These are phyloP conservation scores for Sylvilagus bachmani DNA, from an alignment of 2,113 vertebrate species.

Conservation along the genomic window DNA sequence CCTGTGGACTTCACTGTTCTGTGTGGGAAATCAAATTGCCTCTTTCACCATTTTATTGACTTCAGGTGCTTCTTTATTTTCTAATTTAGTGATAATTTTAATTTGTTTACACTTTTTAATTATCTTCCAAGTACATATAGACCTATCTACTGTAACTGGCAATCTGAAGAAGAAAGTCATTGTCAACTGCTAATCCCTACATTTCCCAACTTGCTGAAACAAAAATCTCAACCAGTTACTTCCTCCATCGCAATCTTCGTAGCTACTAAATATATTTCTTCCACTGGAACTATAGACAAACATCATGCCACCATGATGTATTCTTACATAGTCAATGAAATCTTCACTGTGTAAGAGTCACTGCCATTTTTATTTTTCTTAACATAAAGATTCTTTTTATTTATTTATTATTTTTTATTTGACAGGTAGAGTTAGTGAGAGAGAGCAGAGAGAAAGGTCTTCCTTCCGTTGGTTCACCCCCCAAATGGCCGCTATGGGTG, in stretches of 20 bases:
- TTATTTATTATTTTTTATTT: no score
- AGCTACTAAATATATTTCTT: conserved; percentile 93
- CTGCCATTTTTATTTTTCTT: conserved; percentile 90
- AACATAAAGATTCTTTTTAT: background rate
- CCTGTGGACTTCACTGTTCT: conserved; percentile 92
- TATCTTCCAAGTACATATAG: conserved; percentile 93
- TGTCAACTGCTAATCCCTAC: conserved; percentile 86
- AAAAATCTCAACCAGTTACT: conserved; percentile 93
- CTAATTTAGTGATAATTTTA: conserved; percentile 89
- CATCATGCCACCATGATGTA: conserved; percentile 92
- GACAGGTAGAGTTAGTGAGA: no score
- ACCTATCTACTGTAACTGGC: conserved; percentile 94
- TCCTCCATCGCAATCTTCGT: conserved; percentile 93
- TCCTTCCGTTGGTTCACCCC: no score
- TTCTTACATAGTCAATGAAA: conserved; percentile 92
- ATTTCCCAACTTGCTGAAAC: conserved; percentile 94
- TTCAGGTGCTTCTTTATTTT: conserved; percentile 90
- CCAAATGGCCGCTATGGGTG: no score
- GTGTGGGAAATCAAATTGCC: conserved; percentile 93
- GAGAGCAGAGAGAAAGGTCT: no score
- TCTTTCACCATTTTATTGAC: conserved; percentile 92
- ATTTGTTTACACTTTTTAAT: conserved; percentile 95
- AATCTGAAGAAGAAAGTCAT: conserved; percentile 84
- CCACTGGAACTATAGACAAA: conserved; percentile 92
- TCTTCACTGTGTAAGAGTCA: conserved; percentile 92